A percentile compares a stretch with the other conserved stretches of the same genome.
Evolutionary conservation across 2,113 vertebrate species (phyloP).

Genomic region (Corythoichthys haematopterus): DNA sequence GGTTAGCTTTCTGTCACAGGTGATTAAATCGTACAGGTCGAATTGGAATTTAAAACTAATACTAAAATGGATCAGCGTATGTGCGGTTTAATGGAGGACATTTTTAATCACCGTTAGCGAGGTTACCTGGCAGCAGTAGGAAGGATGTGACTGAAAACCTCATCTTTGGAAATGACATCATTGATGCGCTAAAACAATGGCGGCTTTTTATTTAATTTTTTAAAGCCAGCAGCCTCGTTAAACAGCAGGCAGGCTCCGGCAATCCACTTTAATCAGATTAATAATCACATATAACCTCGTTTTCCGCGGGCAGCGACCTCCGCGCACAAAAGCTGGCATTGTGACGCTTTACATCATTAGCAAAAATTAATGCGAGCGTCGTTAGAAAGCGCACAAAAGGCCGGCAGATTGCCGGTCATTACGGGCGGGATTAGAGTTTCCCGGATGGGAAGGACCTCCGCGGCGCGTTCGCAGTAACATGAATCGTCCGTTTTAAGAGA

Average conservation of each 20-base stretch:
- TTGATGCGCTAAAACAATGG: conserved; percentile 34
- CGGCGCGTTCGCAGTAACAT: conserved; percentile 91
- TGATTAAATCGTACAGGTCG: background rate
- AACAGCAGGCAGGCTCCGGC: conserved; percentile 98
- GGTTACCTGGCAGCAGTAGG: conserved; percentile 71
- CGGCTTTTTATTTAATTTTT: conserved; percentile 2
- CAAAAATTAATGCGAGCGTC: conserved; percentile 85
- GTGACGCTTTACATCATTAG: conserved; percentile 97
- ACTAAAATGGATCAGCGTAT: background rate
- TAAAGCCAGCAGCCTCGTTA: conserved; percentile 78
- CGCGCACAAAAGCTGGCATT: conserved; percentile 97
- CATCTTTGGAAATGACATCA: background rate
- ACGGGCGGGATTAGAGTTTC: conserved; percentile 93
- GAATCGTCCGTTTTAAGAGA: conserved; percentile 99
- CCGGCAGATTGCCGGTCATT: conserved; percentile 89
- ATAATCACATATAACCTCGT: conserved; percentile 99
- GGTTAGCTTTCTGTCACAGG: background rate
- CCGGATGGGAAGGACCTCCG: conserved; percentile 91
- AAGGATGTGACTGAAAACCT: conserved; percentile 45
- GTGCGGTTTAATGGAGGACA: conserved; percentile 71
- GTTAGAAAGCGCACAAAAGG: conserved; percentile 89
- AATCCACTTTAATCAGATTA: conserved; percentile 99
- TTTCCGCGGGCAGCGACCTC: conserved; percentile 97
- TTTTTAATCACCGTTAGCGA: conserved; percentile 78
- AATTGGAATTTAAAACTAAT: background rate